Evolutionary conservation across 2,888 invertebrate genomes (phyloP), one percentile per base, ranked within the genome.

Genomic region (Eretmocerus hayati): DNA sequence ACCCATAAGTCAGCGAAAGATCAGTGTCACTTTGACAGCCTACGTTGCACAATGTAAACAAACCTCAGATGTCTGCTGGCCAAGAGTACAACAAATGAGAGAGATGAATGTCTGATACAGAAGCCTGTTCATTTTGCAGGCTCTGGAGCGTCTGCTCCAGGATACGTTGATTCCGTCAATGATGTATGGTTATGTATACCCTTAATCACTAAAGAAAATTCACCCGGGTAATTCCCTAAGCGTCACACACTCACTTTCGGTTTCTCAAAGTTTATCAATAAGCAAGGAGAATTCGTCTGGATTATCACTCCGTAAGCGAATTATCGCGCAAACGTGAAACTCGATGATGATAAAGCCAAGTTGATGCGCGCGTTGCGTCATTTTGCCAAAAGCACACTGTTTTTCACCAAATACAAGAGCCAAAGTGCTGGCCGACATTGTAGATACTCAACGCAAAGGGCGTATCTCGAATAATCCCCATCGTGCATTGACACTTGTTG

Each of bases 11-110:
- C n/a, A 20, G 30, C 11, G 11, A 30, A 30, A 6, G 30, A 6
- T 30, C 30, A 30, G 30, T 30, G 11, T 11, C 30, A 11, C 30
- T 30, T 6, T 11, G 30, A 30, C 6, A 30, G n/a, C n/a, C n/a
- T n/a, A n/a, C n/a, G n/a, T n/a, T n/a, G n/a, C n/a, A n/a, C n/a
- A n/a, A n/a, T n/a, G n/a, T n/a, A 9, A 15, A 33, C 36, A 4
- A 41, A 58, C 58, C 48, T 58, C 57, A 1, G 48, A 33, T 9
- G 54, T 22, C 42, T 56, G 56, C 40, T 59, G 59, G 4, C 51
- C 46, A 18, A 52, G 33, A 15, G 52, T 44, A 11, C 42, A 48
- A 40, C 51, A 56, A 37, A 58, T 46, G n/a, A 52, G 42, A 15
- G 46, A 50, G 11, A 58, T 19, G 3, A 53, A 46, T 3, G 37